Evolutionary conservation across 1,140 invertebrate species (phyloP).

Genomic region (Hyphantria cunea): DNA sequence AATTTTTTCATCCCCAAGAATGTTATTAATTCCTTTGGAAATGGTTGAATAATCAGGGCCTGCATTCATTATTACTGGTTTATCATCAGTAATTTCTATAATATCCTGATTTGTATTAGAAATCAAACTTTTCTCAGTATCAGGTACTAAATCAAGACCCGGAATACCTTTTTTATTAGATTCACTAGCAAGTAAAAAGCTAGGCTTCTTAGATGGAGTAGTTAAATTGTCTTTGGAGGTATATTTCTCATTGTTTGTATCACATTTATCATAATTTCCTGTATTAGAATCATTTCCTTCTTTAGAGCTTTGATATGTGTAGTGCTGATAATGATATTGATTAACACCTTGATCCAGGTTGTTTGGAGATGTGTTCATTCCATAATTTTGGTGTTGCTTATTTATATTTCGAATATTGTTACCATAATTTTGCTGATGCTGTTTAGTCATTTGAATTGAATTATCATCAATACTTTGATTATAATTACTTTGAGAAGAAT

Average conservation of each 20-base stretch:
- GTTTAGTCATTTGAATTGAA: no score
- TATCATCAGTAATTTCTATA: constrained; percentile 67
- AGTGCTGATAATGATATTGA: constrained; percentile 34
- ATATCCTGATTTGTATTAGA: constrained; percentile 47
- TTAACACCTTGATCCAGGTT: constrained; percentile 4
- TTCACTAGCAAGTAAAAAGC: constrained; percentile 54
- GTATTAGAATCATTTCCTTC: constrained; percentile 40
- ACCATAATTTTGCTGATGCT: no score
- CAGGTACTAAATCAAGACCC: constrained; percentile 84
- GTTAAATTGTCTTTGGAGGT: constrained; percentile 12
- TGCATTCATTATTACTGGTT: constrained; percentile 27
- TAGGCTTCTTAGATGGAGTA: constrained; percentile 32
- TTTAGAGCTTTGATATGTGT: constrained; percentile 40
- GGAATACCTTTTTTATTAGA: constrained; percentile 81
- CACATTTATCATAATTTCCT: constrained; percentile 50
- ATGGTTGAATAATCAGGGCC: constrained; percentile 82
- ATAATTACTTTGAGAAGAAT: no score
- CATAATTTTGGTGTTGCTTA: no score
- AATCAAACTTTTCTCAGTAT: constrained; percentile 47
- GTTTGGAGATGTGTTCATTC: not conserved
- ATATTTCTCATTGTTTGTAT: constrained; percentile 36
- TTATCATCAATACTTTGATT: no score
- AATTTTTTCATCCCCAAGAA: constrained; percentile 83
- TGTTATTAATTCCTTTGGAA: constrained; percentile 83
- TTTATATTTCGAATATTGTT: no score